Base-by-base conservation (phyloP, 2,797 vertebrate species). In the Fistularia commersonii region DNA sequence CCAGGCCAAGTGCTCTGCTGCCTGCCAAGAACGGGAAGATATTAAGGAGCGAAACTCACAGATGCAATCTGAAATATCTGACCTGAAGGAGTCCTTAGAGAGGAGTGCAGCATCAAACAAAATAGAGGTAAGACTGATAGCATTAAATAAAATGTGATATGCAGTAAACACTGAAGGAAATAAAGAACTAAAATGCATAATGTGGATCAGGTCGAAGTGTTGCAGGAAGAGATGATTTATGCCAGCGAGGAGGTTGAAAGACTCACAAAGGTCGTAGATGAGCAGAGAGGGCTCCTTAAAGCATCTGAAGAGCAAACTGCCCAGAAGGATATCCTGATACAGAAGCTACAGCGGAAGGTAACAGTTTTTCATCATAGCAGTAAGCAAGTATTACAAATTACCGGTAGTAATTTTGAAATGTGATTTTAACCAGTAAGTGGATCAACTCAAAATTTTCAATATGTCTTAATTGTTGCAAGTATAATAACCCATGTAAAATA, bases 181-280 rank as follows among this genome's bases (percentile, higher is more conserved):
- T 23, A 23, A 23, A 23, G 23, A 23, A 23, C 23, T 23, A 23
- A 23, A 23, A 23, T 23, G 4, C 23, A 23, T 3, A 38, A 8
- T 51, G 45, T 46, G 1, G 61, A 41, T 56, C 10, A 98, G 96
- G 89, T 89, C 47, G 95, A 97, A 45, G 87, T 98, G 67, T 79
- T 99, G 61, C 92, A 92, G 56, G 96, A 99, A 13, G 95, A 98
- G 48, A 47, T 98, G 57, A 58, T 66, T 10, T 92, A 96, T 2
- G 90, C 91, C 12, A 87, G 90, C 0, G 94, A 98, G 58, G 93
- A 99, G 76, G 86, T 98, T 46, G 92, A 84, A 23, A 89, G 86
- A 61, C 92, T 97, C 61, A 91, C 91, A 0, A 94, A 95, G 70
- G 92, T 92, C 39, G 90, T 93, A 0, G 91, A 91, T 46, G 94